These are phyloP conservation scores for Bombus impatiens DNA, from an alignment of 1,140 invertebrate species.

Conservation along the genomic window DNA sequence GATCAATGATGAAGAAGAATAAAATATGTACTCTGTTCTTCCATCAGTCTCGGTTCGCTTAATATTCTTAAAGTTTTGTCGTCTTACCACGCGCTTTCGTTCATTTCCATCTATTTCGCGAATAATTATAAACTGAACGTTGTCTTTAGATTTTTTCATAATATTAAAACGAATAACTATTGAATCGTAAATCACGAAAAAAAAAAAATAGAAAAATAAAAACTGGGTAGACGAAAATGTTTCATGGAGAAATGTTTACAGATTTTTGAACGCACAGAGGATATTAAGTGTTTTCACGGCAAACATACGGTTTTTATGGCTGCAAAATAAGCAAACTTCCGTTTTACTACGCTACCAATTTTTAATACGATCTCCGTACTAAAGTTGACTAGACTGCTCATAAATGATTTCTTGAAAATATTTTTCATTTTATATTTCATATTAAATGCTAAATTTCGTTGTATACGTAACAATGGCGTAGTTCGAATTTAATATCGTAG, in stretches of 20 bases:
- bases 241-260: neutral
- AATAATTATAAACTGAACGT: neutral
- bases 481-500: too few relatives aligned
- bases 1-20: neutral
- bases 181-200: neutral
- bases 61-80: too few relatives aligned
- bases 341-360: neutral
- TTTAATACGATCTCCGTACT: neutral
- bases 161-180: neutral
- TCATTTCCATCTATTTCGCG: too few relatives aligned
- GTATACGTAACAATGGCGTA: too few relatives aligned
- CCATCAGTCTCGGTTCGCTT: too few relatives aligned
- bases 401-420: neutral
- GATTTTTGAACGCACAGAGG: neutral
- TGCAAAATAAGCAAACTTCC: neutral
- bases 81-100: too few relatives aligned
- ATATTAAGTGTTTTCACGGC: neutral
- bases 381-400: neutral
- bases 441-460: neutral
- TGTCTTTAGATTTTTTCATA: too few relatives aligned
- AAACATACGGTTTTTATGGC: neutral
- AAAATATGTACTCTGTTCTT: neutral
- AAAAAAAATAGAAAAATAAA: too few relatives aligned
- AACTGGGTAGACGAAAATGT: neutral
- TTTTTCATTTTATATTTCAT: neutral